Evolutionary conservation across 2,113 vertebrate genomes (phyloP), one percentile per base, ranked within the genome.

Genomic region (Rostratula benghalensis): DNA sequence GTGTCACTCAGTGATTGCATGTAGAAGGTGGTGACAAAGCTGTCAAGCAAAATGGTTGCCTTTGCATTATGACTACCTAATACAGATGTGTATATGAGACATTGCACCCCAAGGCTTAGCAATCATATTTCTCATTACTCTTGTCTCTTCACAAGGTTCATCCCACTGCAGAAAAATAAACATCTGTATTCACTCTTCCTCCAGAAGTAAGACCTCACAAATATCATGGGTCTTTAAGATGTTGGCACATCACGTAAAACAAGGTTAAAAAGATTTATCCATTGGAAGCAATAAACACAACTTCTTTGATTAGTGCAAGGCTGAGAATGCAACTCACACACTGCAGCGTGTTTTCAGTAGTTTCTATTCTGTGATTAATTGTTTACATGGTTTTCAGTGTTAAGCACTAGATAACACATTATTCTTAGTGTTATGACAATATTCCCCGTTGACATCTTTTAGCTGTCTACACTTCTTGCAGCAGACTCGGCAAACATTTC

Each of bases 351-450:
- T 39, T 95, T 79, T 93, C 22, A n/a, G 81, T 50, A 73, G 46
- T 75, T 93, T 75, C 83, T 95, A 7, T 92, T 87, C 76, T 67
- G 65, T 94, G 93, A 95, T 95, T 96, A 96, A 97, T 93, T 96
- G 95, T 95, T 97, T 97, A 94, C 82, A 94, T 41, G 73, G 35
- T 51, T 69, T 71, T 96, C 87, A 90, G 65, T 65, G 95, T 95
- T 94, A 94, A 91, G 94, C 84, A 73, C 75, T 70, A 91, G 94
- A 83, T 94, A 94, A 95, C 93, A 94, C 92, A 87, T 96, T 92
- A 94, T 96, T 96, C 90, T 95, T 92, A 94, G 89, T 92, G 93
- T 82, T 97, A 94, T 89, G 90, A 94, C 95, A 97, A 94, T 96
- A 96, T 92, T 96, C 87, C 92, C 89, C 76, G 65, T 83, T 94